These are phyloP conservation scores for Serrognathus titanus DNA, from an alignment of 2,888 invertebrate genomes.

Conservation along the genomic window DNA sequence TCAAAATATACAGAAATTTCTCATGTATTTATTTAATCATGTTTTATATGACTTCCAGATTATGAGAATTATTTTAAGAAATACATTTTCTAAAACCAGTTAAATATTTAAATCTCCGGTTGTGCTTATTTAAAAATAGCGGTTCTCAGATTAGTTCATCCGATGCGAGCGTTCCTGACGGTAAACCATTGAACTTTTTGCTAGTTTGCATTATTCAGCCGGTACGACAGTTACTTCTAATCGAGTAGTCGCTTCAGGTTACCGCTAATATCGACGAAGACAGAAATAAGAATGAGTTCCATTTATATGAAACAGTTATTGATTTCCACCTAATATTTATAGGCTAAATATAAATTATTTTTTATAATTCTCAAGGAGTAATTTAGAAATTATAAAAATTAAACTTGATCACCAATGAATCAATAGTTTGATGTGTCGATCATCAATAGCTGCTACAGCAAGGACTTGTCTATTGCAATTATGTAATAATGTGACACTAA, in stretches of 20 bases:
- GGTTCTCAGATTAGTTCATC: constrained; percentile 4
- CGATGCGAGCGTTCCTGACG: constrained; percentile 36
- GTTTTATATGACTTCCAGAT: too few relatives aligned
- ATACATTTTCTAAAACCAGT: too few relatives aligned
- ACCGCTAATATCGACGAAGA: neutral
- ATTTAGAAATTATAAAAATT: neutral
- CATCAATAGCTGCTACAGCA: neutral
- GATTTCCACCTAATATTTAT: neutral
- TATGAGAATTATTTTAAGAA: too few relatives aligned
- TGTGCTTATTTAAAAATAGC: constrained; percentile 17
- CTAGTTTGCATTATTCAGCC: constrained; percentile 29
- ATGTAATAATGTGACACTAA: constrained; percentile 18
- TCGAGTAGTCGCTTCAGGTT: neutral
- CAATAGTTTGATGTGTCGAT: neutral
- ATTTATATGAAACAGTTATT: neutral
- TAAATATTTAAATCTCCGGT: too few relatives aligned
- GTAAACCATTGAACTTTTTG: constrained; percentile 42
- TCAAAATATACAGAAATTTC: too few relatives aligned
- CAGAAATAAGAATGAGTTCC: neutral
- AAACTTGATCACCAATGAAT: neutral
- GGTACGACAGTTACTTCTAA: constrained; percentile 36
- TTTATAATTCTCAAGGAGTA: too few relatives aligned
- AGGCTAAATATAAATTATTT: too few relatives aligned
- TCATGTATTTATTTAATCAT: too few relatives aligned
- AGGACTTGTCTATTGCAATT: constrained; percentile 3